Base-by-base conservation (phyloP, 2,113 vertebrate genomes). In the Atractosteus spatula region DNA sequence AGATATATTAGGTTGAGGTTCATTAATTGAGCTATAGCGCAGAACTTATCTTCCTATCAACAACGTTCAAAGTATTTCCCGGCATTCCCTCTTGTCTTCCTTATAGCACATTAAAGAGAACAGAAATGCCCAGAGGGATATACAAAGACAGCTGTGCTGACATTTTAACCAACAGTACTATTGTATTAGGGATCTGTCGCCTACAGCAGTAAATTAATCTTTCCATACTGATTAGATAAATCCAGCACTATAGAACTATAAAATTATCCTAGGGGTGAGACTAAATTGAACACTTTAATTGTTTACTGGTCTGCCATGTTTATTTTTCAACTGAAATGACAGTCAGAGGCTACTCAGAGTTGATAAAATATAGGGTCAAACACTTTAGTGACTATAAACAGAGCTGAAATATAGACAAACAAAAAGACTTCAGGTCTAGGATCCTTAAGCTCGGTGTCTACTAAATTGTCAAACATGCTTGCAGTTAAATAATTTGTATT, bases 121-220 rank as follows among this genome's bases (percentile, higher is more conserved):
- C 14, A 45, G 71, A 8, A 10, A 41, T 47, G 51, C 64, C 63
- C 42, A 41, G 57, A 59, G 55, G 71, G 71, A n/a, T 13, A 41
- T 67, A 57, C 55, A 67, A 13, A 73, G 64, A 73, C 71, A 74
- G 45, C 45, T 69, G 16, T n/a, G 43, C 13, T 68, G 66, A 69
- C 45, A 74, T 65, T 74, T 69, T 62, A 62, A 74, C 65, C 57
- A 65, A 57, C 64, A 59, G 14, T 41, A 43, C 72, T 29, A 56
- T 8, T 65, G 44, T 47, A 73, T 62, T 69, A 59, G n/a, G 59
- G 45, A 63, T 41, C 43, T 41, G 55, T 63, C 66, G 55, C 72
- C 72, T 55, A 17, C 41, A 45, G 66, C 57, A 43, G 55, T 45
- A 12, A 16, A 12, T 69, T 54, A 74, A 55, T 54, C 68, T 65